A percentile compares a stretch with the other conserved stretches of the same genome.
Evolutionary conservation across 2,113 vertebrate species (phyloP).

Genomic region (Bubalus kerabau): DNA sequence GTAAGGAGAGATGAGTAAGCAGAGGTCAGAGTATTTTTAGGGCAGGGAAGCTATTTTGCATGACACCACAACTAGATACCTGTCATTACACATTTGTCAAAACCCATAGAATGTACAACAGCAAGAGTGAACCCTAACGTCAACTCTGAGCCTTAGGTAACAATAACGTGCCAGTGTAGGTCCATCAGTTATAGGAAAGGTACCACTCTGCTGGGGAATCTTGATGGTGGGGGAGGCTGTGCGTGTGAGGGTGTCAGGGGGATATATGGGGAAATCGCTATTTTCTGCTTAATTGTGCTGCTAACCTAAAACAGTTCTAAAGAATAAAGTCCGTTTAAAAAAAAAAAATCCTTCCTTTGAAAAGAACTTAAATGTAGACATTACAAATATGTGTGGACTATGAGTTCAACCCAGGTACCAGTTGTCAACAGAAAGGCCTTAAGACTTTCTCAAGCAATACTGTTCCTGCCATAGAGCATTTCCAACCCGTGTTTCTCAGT

Average conservation of each 20-base stretch:
- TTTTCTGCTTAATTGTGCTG: neutral
- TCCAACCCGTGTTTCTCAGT: neutral
- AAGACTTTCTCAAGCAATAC: neutral
- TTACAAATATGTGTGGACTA: neutral
- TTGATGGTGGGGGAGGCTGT: no score
- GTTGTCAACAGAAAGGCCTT: neutral
- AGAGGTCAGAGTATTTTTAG: neutral
- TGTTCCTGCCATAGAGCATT: neutral
- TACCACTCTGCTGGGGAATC: neutral
- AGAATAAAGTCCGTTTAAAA: neutral
- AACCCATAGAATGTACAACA: neutral
- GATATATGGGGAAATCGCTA: neutral
- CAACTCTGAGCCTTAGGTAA: neutral
- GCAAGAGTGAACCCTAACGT: neutral
- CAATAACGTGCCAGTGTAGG: neutral
- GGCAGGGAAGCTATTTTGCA: neutral
- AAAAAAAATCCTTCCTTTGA: neutral
- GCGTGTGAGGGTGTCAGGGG: fast-evolving
- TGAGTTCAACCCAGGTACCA: neutral
- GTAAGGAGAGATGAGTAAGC: neutral
- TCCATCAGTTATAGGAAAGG: neutral
- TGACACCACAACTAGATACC: no score
- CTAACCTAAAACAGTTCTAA: neutral
- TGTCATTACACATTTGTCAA: neutral
- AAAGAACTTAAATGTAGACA: neutral